phyloP scores from a whole-genome alignment of 2,797 vertebrate genomes.

The Anguilla obscura region DNA sequence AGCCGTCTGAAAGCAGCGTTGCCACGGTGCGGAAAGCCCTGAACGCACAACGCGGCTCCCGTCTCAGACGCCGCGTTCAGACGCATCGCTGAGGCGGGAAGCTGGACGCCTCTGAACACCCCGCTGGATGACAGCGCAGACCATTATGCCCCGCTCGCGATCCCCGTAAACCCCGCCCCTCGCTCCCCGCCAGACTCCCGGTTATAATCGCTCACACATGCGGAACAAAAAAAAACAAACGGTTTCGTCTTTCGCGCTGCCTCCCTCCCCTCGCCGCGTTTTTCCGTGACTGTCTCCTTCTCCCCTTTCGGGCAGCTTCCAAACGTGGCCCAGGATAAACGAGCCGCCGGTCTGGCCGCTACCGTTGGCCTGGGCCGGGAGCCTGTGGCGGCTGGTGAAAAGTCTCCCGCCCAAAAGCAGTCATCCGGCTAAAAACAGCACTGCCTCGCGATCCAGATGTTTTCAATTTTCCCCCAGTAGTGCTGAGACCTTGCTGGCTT shows the following conservation, averaged over 20 bases:
- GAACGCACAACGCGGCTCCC: background rate
- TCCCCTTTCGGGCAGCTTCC: background rate
- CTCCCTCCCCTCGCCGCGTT: background rate
- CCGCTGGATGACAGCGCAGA: background rate
- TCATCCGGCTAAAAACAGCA: conserved; percentile 14
- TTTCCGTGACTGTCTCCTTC: background rate
- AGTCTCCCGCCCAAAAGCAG: background rate
- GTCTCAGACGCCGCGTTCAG: background rate
- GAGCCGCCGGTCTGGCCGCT: background rate
- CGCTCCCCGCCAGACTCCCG: background rate
- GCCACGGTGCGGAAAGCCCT: background rate
- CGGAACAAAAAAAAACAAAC: background rate
- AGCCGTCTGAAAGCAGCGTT: background rate
- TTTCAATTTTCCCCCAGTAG: conserved; percentile 12
- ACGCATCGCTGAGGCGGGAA: background rate
- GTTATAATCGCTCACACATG: conserved; percentile 10
- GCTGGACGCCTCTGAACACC: background rate
- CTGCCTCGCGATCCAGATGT: conserved; percentile 22
- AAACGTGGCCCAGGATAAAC: background rate
- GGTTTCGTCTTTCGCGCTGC: background rate
- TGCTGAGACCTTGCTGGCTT: background rate
- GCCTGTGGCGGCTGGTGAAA: background rate
- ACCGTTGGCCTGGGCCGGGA: background rate
- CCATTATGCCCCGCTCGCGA: background rate
- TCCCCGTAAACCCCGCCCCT: background rate